Evolutionary conservation across 92 coral and sea anemone species (phyloP), one percentile per base, ranked within the genome.

Genomic region (Heliopora coerulea): DNA sequence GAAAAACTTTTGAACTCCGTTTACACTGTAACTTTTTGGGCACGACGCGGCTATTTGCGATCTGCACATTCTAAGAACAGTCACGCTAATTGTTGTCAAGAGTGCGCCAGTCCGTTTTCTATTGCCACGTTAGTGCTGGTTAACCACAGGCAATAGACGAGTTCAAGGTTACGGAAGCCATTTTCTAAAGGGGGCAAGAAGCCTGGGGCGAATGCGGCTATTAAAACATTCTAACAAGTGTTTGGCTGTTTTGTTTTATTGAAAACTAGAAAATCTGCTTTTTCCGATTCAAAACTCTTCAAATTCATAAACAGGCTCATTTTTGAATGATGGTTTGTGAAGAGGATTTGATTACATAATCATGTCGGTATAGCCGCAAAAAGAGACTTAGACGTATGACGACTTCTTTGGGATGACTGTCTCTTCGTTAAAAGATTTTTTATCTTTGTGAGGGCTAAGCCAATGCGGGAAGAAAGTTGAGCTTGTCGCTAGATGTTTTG

Each of bases 311-410:
- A 21, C 5, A 48, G 54, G 54, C 20, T 1, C 1, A 48, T 48
- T 48, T 48, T 48, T 48, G 15, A 48, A 2, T 17, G 20, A 15
- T 48, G 0, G 15, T 48, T 17, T 48, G 1, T 48, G 15, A 15
- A 48, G 20, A 21, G 20, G 63, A 31, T n/a, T 70, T 41, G 26
- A 35, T 5, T 46, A 59, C 0, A 12, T 19, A 48, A 70, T 48
- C 52, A 69, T 69, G 76, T 69, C 76, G 28, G 76, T 69, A 58
- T 59, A 69, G 49, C 63, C n/a, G 28, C 48, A 67, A 46, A 54
- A 67, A 26, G 74, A 67, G 52, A 37, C 30, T 37, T n/a, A n/a
- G n/a, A n/a, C n/a, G n/a, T n/a, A n/a, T n/a, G n/a, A n/a, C n/a
- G n/a, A n/a, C n/a, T n/a, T n/a, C n/a, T n/a, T n/a, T n/a, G 40